Evolutionary conservation across 1,140 invertebrate genomes (phyloP).

Genomic region (Glossosoma conforme): DNA sequence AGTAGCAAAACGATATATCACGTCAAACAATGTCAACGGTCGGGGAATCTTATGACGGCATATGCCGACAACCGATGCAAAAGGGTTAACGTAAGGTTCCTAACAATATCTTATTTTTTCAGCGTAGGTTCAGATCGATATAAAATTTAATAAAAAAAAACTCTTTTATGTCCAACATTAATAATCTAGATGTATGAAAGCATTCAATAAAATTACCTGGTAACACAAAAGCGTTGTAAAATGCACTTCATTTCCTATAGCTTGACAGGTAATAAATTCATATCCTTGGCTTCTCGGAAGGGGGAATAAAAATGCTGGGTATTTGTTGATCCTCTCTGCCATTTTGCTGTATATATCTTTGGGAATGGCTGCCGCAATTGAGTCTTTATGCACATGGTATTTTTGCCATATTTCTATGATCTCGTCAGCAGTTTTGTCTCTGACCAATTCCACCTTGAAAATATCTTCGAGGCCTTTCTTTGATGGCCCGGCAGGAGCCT

Average conservation of each 20-base stretch:
- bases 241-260: slow-evolving; percentile 68
- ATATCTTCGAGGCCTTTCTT: slow-evolving; percentile 62
- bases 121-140: too few species aligned
- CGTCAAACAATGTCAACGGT: too few species aligned
- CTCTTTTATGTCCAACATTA: too few species aligned
- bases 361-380: slow-evolving; percentile 66
- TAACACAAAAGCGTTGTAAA: slow-evolving; percentile 85
- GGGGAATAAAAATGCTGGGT: slow-evolving; percentile 75
- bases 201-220: slow-evolving; percentile 67
- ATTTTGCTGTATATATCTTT: slow-evolving; percentile 56
- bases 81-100: too few species aligned
- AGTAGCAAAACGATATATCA: too few species aligned
- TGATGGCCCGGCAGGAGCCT: slow-evolving; percentile 35
- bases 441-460: slow-evolving; percentile 74
- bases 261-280: slow-evolving; percentile 83
- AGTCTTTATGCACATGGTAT: slow-evolving; percentile 74
- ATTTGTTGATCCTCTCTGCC: slow-evolving; percentile 51
- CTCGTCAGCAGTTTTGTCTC: slow-evolving; percentile 68
- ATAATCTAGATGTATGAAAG: too few species aligned
- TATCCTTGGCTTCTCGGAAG: slow-evolving; percentile 78
- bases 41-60: too few species aligned
- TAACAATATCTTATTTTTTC: too few species aligned
- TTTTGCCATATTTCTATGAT: slow-evolving; percentile 74
- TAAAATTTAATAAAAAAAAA: too few species aligned
- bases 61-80: too few species aligned